Conservation (phyloP, 2,113 vertebrate genomes). For the Scomber scombrus region DNA sequence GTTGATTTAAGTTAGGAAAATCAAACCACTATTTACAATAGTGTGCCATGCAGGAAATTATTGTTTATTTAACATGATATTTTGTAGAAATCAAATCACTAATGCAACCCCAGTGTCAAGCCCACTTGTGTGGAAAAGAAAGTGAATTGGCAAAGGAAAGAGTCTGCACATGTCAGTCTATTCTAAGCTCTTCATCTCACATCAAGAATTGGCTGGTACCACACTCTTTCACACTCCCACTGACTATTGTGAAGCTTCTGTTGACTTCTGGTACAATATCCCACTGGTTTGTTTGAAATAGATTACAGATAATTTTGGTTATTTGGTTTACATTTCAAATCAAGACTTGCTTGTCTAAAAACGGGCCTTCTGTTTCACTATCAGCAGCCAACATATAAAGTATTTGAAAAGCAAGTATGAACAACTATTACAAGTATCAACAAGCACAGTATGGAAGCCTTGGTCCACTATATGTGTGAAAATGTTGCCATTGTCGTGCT, state of each 20-base stretch:
- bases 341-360: conserved; percentile 7
- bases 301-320: conserved; percentile 19
- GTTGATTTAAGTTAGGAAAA: neutral
- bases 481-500: conserved; percentile 21
- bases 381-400: conserved; percentile 22
- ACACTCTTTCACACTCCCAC: conserved; percentile 68
- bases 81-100: conserved; percentile 15
- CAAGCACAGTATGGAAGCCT: neutral
- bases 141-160: conserved; percentile 43
- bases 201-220: conserved; percentile 50
- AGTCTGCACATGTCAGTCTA: conserved; percentile 50
- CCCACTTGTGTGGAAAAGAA: conserved; percentile 17
- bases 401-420: neutral
- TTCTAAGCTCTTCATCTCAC: conserved; percentile 63
- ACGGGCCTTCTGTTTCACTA: conserved; percentile 15
- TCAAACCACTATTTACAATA: neutral
- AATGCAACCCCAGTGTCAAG: neutral
- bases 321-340: conserved; percentile 34
- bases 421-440: conserved; percentile 16
- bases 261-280: conserved; percentile 56
- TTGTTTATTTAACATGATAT: neutral
- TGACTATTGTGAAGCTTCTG: conserved; percentile 60
- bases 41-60: neutral
- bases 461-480: conserved; percentile 36
- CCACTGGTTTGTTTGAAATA: conserved; percentile 39